A percentile compares a stretch with the other conserved stretches of the same genome.
phyloP scores from a whole-genome alignment of 2,113 vertebrate species.

The Chaetorhynchus papuensis region DNA sequence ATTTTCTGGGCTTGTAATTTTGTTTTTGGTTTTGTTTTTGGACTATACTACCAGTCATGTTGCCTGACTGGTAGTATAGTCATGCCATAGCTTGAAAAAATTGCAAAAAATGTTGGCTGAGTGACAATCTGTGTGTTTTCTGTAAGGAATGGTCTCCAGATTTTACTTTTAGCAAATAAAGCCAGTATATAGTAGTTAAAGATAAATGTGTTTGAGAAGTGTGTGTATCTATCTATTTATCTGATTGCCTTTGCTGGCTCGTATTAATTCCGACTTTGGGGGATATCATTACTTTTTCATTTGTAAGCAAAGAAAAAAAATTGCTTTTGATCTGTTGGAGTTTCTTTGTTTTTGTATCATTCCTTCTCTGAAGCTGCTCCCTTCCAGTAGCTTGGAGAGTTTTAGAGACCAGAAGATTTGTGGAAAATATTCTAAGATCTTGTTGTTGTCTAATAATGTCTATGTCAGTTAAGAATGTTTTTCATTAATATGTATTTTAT shows the following conservation, averaged over 20 bases:
- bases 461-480: background rate
- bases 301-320: constrained; percentile 1
- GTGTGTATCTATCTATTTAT: background rate
- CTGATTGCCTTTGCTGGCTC: background rate
- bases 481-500: constrained; percentile 1
- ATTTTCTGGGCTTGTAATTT: background rate
- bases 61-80: background rate
- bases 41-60: no score
- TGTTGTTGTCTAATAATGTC: constrained; percentile 18
- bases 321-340: background rate
- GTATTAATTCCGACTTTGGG: background rate
- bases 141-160: background rate
- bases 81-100: background rate
- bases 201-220: background rate
- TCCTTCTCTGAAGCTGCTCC: constrained; percentile 60
- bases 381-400: constrained; percentile 25
- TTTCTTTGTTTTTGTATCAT: constrained; percentile 49
- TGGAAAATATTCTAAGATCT: constrained; percentile 37
- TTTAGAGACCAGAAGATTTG: constrained; percentile 39
- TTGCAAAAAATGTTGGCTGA: background rate
- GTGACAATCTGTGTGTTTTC: background rate
- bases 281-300: background rate
- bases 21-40: background rate
- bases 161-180: constrained; percentile 20
- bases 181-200: background rate